Percentiles rank a stretch among this genome's conserved stretches.
Conservation (phyloP, 2,888 invertebrate genomes). For the Globia sparganii region DNA sequence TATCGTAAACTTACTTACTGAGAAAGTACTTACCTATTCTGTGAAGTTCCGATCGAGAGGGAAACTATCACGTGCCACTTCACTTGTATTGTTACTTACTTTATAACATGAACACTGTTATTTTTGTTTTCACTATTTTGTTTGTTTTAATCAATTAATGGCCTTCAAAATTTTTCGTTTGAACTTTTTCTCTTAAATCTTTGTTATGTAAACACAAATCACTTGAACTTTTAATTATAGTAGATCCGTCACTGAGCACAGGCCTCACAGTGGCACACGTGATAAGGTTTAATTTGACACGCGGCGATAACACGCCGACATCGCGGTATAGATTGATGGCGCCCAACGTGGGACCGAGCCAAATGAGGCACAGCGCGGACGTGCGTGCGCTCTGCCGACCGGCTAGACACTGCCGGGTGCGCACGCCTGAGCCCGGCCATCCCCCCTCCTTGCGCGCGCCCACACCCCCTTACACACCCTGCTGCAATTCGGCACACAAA, state of each 20-base stretch:
- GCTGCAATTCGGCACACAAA: constrained; percentile 86
- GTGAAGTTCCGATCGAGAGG: constrained; percentile 58
- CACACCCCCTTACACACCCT: constrained; percentile 67
- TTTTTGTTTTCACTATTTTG: constrained; percentile 62
- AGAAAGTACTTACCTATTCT: constrained; percentile 67
- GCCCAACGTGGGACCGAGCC: constrained; percentile 80
- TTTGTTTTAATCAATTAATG: constrained; percentile 64
- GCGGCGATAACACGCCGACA: constrained; percentile 66
- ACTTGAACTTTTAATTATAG: constrained; percentile 60
- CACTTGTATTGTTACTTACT: constrained; percentile 68
- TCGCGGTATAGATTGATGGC: constrained; percentile 77
- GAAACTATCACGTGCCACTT: constrained; percentile 71
- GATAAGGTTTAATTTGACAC: constrained; percentile 59
- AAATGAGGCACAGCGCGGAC: constrained; percentile 65
- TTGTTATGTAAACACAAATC: constrained; percentile 67
- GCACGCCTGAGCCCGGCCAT: constrained; percentile 87
- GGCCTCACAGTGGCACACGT: constrained; percentile 46
- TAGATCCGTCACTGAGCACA: constrained; percentile 68
- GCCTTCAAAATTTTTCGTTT: constrained; percentile 28
- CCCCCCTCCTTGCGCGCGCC: constrained; percentile 74
- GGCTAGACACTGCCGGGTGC: constrained; percentile 85
- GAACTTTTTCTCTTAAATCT: constrained; percentile 50
- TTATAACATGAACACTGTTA: constrained; percentile 66
- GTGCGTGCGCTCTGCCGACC: constrained; percentile 74
- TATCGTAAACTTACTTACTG: constrained; percentile 63